A percentile compares a stretch with the other conserved stretches of the same genome.
phyloP scores from a whole-genome alignment of 2,797 vertebrate genomes.

The Echeneis naucrates region DNA sequence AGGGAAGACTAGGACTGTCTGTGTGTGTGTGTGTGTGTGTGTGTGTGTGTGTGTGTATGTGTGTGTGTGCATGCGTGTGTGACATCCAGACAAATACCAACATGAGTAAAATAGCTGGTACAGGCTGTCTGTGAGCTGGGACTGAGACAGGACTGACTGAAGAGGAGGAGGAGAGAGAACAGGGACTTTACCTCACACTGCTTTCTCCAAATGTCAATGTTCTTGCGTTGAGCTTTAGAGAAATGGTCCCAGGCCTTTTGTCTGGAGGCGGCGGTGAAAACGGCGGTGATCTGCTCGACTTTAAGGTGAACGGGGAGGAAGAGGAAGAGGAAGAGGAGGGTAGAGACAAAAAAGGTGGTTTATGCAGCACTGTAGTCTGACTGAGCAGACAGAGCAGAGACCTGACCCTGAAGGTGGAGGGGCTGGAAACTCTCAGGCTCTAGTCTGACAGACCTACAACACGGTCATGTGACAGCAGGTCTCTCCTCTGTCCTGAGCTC shows the following conservation, averaged over 20 bases:
- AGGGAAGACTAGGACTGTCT: constrained; percentile 16
- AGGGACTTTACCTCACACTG: constrained; percentile 91
- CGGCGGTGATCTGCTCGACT: constrained; percentile 99
- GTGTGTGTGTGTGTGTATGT: constrained; percentile 56
- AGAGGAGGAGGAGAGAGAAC: constrained; percentile 45
- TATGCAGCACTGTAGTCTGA: constrained; percentile 91
- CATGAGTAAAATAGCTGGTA: constrained; percentile 40
- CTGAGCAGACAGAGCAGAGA: constrained; percentile 86
- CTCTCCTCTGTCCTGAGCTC: constrained; percentile 66
- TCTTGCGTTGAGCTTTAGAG: constrained; percentile 99
- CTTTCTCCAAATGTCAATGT: constrained; percentile 99
- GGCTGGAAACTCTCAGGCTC: no score
- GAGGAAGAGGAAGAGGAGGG: constrained; percentile 74
- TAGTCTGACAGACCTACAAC: no score
- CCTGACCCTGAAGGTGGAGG: no score
- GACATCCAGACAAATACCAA: constrained; percentile 49
- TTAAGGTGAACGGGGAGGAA: constrained; percentile 91
- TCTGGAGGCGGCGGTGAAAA: constrained; percentile 98
- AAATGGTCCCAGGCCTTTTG: constrained; percentile 99
- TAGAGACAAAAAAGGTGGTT: constrained; percentile 99
- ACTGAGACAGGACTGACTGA: constrained; percentile 43
- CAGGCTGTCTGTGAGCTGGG: constrained; percentile 37
- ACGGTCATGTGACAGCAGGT: constrained; percentile 71
- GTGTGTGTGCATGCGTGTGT: constrained; percentile 50
- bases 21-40: constrained; percentile 50